phyloP scores from a whole-genome alignment of 2,113 vertebrate genomes.

The Polypterus bichir region DNA sequence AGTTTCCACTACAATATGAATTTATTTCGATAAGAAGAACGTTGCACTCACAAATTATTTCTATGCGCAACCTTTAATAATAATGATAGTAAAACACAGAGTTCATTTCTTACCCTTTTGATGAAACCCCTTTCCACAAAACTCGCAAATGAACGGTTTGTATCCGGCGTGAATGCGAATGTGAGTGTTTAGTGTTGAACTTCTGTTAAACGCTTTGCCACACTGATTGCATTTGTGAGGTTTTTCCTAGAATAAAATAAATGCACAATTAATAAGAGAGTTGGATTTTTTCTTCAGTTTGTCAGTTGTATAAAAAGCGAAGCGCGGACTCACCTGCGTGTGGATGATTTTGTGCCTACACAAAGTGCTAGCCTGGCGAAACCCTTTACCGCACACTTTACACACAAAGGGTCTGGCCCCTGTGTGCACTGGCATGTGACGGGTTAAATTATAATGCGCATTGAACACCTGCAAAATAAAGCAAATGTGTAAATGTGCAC shows the following conservation, averaged over 20 bases:
- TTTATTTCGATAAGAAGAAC: no score
- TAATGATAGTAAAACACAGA: no score
- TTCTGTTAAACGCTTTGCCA: constrained; percentile 97
- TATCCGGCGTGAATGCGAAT: constrained; percentile 94
- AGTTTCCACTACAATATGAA: no score
- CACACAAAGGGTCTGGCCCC: constrained; percentile 92
- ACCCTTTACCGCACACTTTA: constrained; percentile 93
- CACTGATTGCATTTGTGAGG: constrained; percentile 96
- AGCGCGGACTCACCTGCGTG: constrained; percentile 66
- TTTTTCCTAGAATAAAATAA: constrained; percentile 61
- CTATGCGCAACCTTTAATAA: no score
- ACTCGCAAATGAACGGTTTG: constrained; percentile 96
- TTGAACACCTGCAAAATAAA: constrained; percentile 68
- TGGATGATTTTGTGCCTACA: constrained; percentile 95
- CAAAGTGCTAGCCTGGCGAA: constrained; percentile 88
- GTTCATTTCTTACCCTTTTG: constrained; percentile 76
- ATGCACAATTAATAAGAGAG: neutral
- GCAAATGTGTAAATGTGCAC: neutral
- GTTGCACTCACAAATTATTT: no score
- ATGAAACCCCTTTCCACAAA: constrained; percentile 97
- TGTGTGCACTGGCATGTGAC: constrained; percentile 96
- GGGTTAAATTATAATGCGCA: constrained; percentile 92
- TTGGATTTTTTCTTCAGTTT: neutral
- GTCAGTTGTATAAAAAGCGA: no score
- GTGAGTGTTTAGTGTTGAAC: constrained; percentile 95